Base-by-base conservation (phyloP, 2,888 invertebrate species). In the Apodemia zela region DNA sequence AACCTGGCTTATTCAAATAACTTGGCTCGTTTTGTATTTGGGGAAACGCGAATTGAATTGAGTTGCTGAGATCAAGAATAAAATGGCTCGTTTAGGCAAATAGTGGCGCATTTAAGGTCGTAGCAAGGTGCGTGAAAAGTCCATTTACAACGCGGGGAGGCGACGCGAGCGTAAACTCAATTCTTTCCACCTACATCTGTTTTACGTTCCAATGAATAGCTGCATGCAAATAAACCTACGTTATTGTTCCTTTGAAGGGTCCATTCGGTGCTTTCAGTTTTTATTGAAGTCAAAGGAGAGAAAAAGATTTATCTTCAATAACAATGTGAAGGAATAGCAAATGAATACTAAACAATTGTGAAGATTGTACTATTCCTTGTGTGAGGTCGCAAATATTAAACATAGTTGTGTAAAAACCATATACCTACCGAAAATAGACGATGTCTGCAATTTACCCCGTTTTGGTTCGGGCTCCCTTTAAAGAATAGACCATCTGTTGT, bases 181-280 rank as follows among this genome's bases (percentile, higher is more conserved):
- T 84, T 82, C 77, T 71, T 71, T 72, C 80, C 80, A 81, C 81
- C 81, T 81, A 80, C 84, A 82, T 77, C 81, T 83, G 82, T 83
- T 85, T 85, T 82, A 84, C 82, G 82, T 82, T 77, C 77, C 81
- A 76, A 84, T 82, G 84, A 83, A 83, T 83, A 79, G 84, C 76
- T 80, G 80, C 81, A 84, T 82, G 72, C 82, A 83, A 84, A 86
- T 85, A 82, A 73, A 75, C 73, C 75, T 71, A 73, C 80, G 78
- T 82, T 83, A 82, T 84, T 85, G 82, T 84, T 80, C 76, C 79
- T 79, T 75, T 77, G 78, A 78, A 77, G 79, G 77, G 80, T 71
- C 69, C 70, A 73, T 61, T 54, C 45, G n/a, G 38, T 49, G 25
- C 61, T 18, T 45, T 47, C 59, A 63, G 65, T 67, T 68, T 45